Evolutionary conservation across 2,888 invertebrate genomes (phyloP).

Genomic region (Heteromyza rotundicornis): DNA sequence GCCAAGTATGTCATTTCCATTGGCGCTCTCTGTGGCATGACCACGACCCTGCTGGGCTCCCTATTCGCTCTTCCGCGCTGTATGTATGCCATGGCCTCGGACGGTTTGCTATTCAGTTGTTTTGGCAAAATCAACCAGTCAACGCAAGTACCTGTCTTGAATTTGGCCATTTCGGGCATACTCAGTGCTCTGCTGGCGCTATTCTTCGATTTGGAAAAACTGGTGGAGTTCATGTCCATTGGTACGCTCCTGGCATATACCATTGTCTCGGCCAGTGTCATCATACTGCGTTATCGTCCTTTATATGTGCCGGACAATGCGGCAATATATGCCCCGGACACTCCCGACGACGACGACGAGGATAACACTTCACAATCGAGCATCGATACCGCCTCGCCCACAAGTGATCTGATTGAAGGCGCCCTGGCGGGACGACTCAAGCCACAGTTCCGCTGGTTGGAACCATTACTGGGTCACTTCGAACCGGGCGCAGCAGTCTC

Average conservation of each 20-base stretch:
- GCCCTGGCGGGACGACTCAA: conserved; percentile 78
- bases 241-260: conserved; percentile 88
- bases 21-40: conserved; percentile 92
- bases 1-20: conserved; percentile 83
- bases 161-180: conserved; percentile 78
- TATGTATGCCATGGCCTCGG: conserved; percentile 90
- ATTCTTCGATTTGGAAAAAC: conserved; percentile 84
- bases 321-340: conserved; percentile 65
- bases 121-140: conserved; percentile 78
- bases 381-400: conserved; percentile 69
- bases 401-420: conserved; percentile 65
- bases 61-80: conserved; percentile 85
- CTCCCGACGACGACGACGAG: conserved; percentile 66
- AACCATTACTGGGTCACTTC: conserved; percentile 74
- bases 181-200: conserved; percentile 80
- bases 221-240: conserved; percentile 95
- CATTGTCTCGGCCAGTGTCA: conserved; percentile 88
- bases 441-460: conserved; percentile 76
- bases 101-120: conserved; percentile 83
- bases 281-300: conserved; percentile 82
- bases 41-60: conserved; percentile 84
- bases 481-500: conserved; percentile 80
- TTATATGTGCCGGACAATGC: conserved; percentile 64
- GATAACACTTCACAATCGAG: conserved; percentile 69
- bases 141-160: conserved; percentile 81